Evolutionary conservation across 2,797 vertebrate genomes (phyloP).

Genomic region (Clamator glandarius): DNA sequence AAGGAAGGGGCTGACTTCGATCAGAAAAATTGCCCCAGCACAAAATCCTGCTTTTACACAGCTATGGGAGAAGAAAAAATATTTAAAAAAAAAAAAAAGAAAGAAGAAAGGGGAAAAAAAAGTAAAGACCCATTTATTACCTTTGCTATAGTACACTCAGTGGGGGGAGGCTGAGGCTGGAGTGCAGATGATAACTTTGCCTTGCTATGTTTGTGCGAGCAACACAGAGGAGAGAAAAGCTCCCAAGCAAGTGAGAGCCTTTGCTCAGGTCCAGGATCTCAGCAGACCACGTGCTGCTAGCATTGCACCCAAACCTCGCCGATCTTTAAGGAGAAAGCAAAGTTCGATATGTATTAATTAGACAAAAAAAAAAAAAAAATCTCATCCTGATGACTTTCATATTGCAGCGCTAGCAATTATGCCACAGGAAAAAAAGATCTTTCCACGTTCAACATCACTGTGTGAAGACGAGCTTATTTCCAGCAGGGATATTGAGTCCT

Average conservation of each 20-base stretch:
- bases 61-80: conserved; percentile 41
- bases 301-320: background rate
- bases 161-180: conserved; percentile 64
- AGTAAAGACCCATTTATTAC: conserved; percentile 73
- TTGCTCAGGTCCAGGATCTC: conserved; percentile 11
- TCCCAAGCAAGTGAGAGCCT: conserved; percentile 6
- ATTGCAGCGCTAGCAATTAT: conserved; percentile 88
- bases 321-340: background rate
- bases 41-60: conserved; percentile 36
- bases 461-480: conserved; percentile 90
- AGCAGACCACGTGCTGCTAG: background rate
- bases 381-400: conserved; percentile 67
- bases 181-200: conserved; percentile 69
- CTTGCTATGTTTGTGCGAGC: conserved; percentile 66
- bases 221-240: conserved; percentile 56
- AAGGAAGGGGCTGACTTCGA: conserved; percentile 48
- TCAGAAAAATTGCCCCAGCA: conserved; percentile 32
- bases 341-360: conserved; percentile 41
- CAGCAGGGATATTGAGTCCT: conserved; percentile 87
- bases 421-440: conserved; percentile 91
- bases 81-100: background rate
- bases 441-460: conserved; percentile 88
- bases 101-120: background rate
- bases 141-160: conserved; percentile 77
- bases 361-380: background rate